Conservation (phyloP, 2,113 vertebrate genomes). For the Empidonax alnorum region DNA sequence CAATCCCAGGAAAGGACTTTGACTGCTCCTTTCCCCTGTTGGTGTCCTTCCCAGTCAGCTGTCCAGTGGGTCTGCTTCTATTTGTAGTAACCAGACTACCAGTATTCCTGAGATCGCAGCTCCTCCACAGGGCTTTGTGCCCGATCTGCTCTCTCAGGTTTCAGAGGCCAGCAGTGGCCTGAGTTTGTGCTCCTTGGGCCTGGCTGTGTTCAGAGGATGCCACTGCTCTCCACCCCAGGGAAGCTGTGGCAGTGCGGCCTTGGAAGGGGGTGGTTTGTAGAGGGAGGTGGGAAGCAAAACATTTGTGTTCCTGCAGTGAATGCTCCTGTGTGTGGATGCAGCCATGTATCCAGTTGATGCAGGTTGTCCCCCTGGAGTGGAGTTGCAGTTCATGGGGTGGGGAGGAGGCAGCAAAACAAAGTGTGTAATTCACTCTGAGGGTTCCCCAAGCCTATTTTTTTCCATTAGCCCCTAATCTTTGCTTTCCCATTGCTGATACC, state of each 20-base stretch:
- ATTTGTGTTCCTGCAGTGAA: fast-evolving
- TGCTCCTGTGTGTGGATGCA: fast-evolving
- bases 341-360: not conserved
- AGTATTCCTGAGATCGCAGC: not conserved
- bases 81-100: not conserved
- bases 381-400: not conserved
- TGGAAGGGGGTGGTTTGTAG: not conserved
- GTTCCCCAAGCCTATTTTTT: not conserved
- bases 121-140: not conserved
- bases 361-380: not conserved
- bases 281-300: not conserved
- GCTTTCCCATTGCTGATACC: not conserved
- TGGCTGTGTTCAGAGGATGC: not conserved
- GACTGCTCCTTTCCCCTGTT: fast-evolving
- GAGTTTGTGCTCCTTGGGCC: not conserved
- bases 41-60: not conserved
- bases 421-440: not conserved
- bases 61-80: not conserved
- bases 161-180: not conserved
- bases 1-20: not conserved
- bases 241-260: not conserved
- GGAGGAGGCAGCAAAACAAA: not conserved
- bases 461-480: not conserved
- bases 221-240: not conserved
- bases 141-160: not conserved